Evolutionary conservation across 2,888 invertebrate species (phyloP).

Genomic region (Sisyra nigra): DNA sequence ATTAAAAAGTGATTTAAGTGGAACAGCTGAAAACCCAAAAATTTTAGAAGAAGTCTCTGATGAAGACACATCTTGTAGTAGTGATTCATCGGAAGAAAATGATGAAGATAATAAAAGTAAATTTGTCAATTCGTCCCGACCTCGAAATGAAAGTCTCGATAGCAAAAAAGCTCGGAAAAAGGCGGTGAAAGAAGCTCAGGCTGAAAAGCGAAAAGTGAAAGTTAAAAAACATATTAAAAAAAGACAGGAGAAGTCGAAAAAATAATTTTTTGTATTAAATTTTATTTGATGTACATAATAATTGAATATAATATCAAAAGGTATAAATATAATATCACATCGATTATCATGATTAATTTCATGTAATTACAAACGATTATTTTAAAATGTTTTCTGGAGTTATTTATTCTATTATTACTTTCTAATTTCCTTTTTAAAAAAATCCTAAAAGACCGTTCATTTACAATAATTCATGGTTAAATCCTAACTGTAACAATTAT

Average conservation of each 20-base stretch:
- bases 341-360: not conserved
- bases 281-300: not conserved
- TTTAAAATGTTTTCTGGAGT: too few species aligned
- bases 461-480: too few species aligned
- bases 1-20: conserved; percentile 61
- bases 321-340: not conserved
- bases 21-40: conserved; percentile 48
- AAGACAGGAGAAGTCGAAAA: conserved; percentile 52
- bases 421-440: too few species aligned
- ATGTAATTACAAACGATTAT: too few species aligned
- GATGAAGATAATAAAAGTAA: conserved; percentile 27
- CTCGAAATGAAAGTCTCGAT: conserved; percentile 64
- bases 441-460: too few species aligned
- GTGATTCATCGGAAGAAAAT: conserved; percentile 18
- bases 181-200: conserved; percentile 71
- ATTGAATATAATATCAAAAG: not conserved
- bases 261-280: conserved; percentile 13
- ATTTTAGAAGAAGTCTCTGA: conserved; percentile 30
- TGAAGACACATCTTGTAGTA: conserved; percentile 21
- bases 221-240: conserved; percentile 90
- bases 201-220: conserved; percentile 78
- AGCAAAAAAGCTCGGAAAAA: conserved; percentile 76
- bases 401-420: not conserved
- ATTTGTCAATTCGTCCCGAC: conserved; percentile 47
- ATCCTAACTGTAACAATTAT: too few species aligned